A percentile compares a stretch with the other conserved stretches of the same genome.
Conservation (phyloP, 1,140 invertebrate species). For the Saccostrea cuccullata region DNA sequence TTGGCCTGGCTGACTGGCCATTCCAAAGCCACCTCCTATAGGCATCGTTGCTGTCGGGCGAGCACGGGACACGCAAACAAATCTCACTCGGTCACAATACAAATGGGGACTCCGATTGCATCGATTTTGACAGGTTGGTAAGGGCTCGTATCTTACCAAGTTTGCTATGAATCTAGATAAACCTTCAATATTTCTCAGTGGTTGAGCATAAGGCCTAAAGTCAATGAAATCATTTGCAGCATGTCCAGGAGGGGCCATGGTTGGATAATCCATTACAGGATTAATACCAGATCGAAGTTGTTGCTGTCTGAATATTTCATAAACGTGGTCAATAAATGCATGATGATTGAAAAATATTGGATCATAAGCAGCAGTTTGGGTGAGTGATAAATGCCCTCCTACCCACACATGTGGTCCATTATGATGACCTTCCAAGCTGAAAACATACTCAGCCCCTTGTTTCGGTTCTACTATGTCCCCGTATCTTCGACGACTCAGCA, state of each 20-base stretch:
- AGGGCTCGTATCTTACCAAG: conserved; percentile 51
- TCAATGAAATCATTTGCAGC: neutral
- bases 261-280: conserved; percentile 3
- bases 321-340: conserved; percentile 76
- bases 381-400: conserved; percentile 57
- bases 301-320: conserved; percentile 73
- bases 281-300: conserved; percentile 30
- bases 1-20: neutral
- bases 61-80: conserved; percentile 6
- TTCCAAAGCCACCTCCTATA: neutral
- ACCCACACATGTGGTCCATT: conserved; percentile 60
- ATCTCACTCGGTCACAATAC: neutral
- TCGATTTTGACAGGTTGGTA: conserved; percentile 43
- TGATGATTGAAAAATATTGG: conserved; percentile 70
- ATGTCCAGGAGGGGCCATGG: neutral
- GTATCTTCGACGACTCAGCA: conserved; percentile 46
- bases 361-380: conserved; percentile 58
- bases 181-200: conserved; percentile 56
- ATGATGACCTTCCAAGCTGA: conserved; percentile 57
- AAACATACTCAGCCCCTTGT: conserved; percentile 10
- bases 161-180: conserved; percentile 51
- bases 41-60: neutral
- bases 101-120: conserved; percentile 19
- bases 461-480: conserved; percentile 55
- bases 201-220: conserved; percentile 12